Evolutionary conservation across 2,113 vertebrate species (phyloP).

Genomic region (Actinemys pallida): DNA sequence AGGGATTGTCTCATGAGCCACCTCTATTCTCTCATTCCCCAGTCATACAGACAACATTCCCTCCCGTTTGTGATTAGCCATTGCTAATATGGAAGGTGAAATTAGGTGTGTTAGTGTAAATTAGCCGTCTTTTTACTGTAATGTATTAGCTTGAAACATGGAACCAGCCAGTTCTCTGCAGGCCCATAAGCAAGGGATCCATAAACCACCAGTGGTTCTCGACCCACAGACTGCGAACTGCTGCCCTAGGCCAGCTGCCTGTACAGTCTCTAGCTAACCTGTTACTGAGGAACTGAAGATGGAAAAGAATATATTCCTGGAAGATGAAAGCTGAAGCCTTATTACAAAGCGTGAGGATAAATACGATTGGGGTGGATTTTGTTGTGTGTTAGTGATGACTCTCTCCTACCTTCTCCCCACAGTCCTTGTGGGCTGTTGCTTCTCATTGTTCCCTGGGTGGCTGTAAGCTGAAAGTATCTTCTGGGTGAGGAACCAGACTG

Average conservation of each 20-base stretch:
- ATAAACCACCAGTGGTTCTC: background rate
- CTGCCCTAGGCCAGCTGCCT: background rate
- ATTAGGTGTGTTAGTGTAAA: background rate
- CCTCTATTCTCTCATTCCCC: background rate
- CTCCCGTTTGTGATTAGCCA: background rate
- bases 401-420: too few species aligned
- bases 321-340: too few species aligned
- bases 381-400: too few species aligned
- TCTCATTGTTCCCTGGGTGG: too few species aligned
- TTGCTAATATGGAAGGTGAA: background rate
- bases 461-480: background rate
- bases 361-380: too few species aligned
- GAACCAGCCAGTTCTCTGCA: background rate
- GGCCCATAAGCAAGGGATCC: too few species aligned
- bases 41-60: background rate
- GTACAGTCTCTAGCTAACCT: too few species aligned
- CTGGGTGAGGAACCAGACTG: background rate
- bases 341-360: too few species aligned
- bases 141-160: background rate
- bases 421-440: too few species aligned
- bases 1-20: background rate
- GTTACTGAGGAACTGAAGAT: too few species aligned
- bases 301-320: too few species aligned
- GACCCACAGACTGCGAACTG: background rate
- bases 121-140: background rate